These are phyloP conservation scores for Drosophila borealis DNA, from an alignment of 2,888 invertebrate genomes.

Conservation along the genomic window DNA sequence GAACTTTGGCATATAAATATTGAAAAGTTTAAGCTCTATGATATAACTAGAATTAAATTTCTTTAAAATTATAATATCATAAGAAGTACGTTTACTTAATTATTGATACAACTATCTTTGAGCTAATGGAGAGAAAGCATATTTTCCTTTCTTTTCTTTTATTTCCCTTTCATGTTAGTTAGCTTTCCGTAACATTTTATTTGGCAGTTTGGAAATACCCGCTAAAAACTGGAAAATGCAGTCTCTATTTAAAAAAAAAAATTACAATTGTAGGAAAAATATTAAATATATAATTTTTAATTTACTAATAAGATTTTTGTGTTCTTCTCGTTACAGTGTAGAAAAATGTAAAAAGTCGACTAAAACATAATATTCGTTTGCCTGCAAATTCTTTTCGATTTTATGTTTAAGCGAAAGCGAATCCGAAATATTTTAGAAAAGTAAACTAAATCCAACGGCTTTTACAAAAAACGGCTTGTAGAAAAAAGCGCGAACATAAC, in stretches of 20 bases:
- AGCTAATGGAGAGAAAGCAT: too few species aligned
- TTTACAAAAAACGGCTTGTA: conserved; percentile 43
- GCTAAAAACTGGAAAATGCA: neutral
- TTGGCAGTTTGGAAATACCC: neutral
- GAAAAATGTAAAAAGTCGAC: conserved; percentile 82
- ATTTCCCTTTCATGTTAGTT: neutral
- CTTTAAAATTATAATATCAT: too few species aligned
- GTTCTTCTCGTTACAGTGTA: conserved; percentile 76
- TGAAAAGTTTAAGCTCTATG: too few species aligned
- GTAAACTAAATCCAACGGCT: conserved; percentile 45
- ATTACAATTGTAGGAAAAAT: neutral
- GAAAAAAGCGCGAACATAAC: conserved; percentile 23
- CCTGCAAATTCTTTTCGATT: conserved; percentile 76
- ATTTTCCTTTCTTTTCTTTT: too few species aligned
- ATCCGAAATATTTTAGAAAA: conserved; percentile 42
- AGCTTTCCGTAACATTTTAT: neutral
- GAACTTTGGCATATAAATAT: too few species aligned
- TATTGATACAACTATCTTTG: too few species aligned
- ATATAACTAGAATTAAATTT: too few species aligned
- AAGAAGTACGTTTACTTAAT: too few species aligned
- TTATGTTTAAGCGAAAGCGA: conserved; percentile 68
- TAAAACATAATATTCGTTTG: conserved; percentile 78
- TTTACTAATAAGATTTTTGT: conserved; percentile 15
- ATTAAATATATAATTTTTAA: neutral
- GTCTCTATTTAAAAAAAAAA: neutral